Evolutionary conservation across 2,888 invertebrate genomes (phyloP).

Genomic region (Argyresthia goedartella): DNA sequence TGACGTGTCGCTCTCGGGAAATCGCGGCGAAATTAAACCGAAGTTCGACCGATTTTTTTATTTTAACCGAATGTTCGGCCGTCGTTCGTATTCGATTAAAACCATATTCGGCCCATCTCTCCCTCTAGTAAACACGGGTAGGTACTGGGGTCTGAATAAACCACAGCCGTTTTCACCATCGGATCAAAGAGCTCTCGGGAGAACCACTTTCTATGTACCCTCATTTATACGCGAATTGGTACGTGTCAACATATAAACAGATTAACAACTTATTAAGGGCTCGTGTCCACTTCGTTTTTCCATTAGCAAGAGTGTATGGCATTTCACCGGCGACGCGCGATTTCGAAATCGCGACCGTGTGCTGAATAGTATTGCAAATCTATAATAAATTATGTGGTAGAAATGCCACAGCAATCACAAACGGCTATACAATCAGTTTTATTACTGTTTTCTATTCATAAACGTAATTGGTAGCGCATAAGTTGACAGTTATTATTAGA

Average conservation of each 20-base stretch:
- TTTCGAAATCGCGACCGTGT: neutral
- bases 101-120: neutral
- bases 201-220: constrained; percentile 20
- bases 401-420: neutral
- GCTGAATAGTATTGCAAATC: too few species aligned
- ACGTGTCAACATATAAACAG: constrained; percentile 45
- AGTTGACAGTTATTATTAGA: neutral
- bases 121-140: neutral
- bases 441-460: neutral
- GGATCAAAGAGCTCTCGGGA: constrained; percentile 2
- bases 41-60: too few species aligned
- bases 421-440: neutral
- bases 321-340: neutral
- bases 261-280: constrained; percentile 46
- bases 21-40: too few species aligned
- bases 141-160: neutral
- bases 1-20: too few species aligned
- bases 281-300: constrained; percentile 17
- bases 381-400: too few species aligned
- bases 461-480: too few species aligned
- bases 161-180: constrained; percentile 2
- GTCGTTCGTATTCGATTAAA: too few species aligned
- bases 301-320: constrained; percentile 35
- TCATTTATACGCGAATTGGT: constrained; percentile 27
- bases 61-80: too few species aligned